Percentiles rank a stretch among this genome's conserved stretches.
Conservation (phyloP, 2,797 vertebrate genomes). For the Lophius americanus region DNA sequence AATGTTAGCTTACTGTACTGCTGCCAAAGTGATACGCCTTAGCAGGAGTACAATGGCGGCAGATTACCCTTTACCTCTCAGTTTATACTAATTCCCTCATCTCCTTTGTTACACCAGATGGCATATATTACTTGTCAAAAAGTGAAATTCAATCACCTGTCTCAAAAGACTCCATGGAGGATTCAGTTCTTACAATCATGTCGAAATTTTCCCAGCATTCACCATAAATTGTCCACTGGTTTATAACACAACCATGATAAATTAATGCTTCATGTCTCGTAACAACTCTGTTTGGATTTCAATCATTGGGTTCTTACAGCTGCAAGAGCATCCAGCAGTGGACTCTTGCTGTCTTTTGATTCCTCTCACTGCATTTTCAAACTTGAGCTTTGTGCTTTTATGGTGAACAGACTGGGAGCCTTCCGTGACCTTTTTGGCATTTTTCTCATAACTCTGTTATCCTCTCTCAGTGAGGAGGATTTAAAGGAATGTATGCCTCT, state of each 20-base stretch:
- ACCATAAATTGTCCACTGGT: not conserved
- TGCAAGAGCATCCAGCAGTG: conserved; percentile 10
- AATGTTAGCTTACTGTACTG: conserved; percentile 31
- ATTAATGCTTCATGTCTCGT: conserved; percentile 49
- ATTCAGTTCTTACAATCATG: conserved; percentile 6
- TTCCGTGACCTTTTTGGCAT: conserved; percentile 42
- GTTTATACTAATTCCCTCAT: conserved; percentile 28
- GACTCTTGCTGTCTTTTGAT: conserved; percentile 9
- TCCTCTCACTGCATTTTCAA: conserved; percentile 20
- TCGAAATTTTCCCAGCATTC: conserved; percentile 15
- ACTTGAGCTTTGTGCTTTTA: conserved; percentile 52
- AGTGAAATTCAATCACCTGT: conserved; percentile 37
- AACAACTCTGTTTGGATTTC: conserved; percentile 18
- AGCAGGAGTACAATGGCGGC: conserved; percentile 21
- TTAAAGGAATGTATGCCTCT: conserved; percentile 18
- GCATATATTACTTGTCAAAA: conserved; percentile 36
- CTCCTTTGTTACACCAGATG: conserved; percentile 19
- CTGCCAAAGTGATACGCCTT: conserved; percentile 53
- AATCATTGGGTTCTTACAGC: conserved; percentile 2
- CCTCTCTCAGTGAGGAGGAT: conserved; percentile 29
- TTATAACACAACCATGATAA: conserved; percentile 25
- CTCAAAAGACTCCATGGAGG: conserved; percentile 9
- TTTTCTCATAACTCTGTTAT: conserved; percentile 58
- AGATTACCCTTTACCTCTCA: conserved; percentile 9
- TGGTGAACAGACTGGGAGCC: conserved; percentile 37